Conservation (phyloP, 2,797 vertebrate genomes). For the Siniperca undulata region DNA sequence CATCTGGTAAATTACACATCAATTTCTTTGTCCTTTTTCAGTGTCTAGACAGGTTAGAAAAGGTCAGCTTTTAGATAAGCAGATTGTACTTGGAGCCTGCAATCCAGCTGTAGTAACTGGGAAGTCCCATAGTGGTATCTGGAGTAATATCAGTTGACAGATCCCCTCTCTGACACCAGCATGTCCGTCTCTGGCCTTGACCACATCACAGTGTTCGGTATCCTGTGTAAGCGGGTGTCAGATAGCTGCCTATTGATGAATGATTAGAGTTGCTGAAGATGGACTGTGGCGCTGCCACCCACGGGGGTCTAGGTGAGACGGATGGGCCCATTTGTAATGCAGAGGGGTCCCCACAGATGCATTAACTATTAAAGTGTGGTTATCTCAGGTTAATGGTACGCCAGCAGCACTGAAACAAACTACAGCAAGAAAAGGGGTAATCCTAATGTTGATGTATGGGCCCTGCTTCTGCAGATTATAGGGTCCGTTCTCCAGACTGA, state of each 20-base stretch:
- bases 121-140: constrained; percentile 55
- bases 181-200: constrained; percentile 76
- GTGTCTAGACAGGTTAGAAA: constrained; percentile 37
- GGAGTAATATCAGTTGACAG: constrained; percentile 77
- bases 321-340: constrained; percentile 83
- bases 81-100: constrained; percentile 49
- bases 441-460: constrained; percentile 69
- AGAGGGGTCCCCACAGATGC: constrained; percentile 75
- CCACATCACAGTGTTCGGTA: constrained; percentile 71
- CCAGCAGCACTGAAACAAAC: constrained; percentile 72
- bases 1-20: constrained; percentile 11
- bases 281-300: constrained; percentile 66
- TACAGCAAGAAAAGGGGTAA: constrained; percentile 46
- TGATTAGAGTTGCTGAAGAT: constrained; percentile 77
- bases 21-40: constrained; percentile 14
- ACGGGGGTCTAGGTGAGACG: constrained; percentile 75
- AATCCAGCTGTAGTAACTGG: constrained; percentile 58
- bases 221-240: constrained; percentile 74
- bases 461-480: constrained; percentile 31
- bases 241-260: constrained; percentile 79
- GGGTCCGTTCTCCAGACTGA: constrained; percentile 36
- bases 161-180: constrained; percentile 75
- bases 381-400: constrained; percentile 79
- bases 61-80: neutral
- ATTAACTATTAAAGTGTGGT: constrained; percentile 88